These are phyloP conservation scores for Acromyrmex echinatior DNA, from an alignment of 1,140 invertebrate genomes.

Conservation along the genomic window DNA sequence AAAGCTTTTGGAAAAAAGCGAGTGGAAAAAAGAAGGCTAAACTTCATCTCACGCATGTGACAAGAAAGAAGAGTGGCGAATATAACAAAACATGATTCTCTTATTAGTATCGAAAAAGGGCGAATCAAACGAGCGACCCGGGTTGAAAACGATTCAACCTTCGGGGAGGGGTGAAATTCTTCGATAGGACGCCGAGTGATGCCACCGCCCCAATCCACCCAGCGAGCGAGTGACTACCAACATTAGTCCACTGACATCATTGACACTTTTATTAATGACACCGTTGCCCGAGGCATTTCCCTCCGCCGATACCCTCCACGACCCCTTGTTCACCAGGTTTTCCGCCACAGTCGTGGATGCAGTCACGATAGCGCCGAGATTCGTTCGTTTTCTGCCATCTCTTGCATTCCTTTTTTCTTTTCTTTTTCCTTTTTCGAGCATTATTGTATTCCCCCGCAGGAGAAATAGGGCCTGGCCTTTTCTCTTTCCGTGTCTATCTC, in stretches of 20 bases:
- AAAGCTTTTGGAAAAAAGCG: background rate
- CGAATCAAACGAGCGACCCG: constrained; percentile 35
- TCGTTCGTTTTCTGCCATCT: constrained; percentile 75
- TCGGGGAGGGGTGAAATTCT: constrained; percentile 73
- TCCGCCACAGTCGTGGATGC: constrained; percentile 68
- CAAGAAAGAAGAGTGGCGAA: constrained; percentile 12
- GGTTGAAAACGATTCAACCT: constrained; percentile 68
- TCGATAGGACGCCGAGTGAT: constrained; percentile 73
- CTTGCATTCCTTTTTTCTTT: constrained; percentile 59
- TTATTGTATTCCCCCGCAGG: constrained; percentile 70
- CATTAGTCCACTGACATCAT: constrained; percentile 87
- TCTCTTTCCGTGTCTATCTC: constrained; percentile 67
- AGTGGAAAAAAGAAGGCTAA: background rate
- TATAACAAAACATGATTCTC: background rate
- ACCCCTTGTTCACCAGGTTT: constrained; percentile 68
- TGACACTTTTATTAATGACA: constrained; percentile 87
- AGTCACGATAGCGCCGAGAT: constrained; percentile 72
- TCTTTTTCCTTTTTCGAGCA: constrained; percentile 65
- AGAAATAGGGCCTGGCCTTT: constrained; percentile 56
- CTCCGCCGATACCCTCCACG: constrained; percentile 54
- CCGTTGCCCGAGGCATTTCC: constrained; percentile 80
- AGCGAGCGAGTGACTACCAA: constrained; percentile 83
- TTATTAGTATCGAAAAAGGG: constrained; percentile 46
- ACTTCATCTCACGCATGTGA: background rate
- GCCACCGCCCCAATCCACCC: constrained; percentile 60